These are phyloP conservation scores for Charaxes varanes DNA, from an alignment of 1,140 invertebrate species.

Conservation along the genomic window DNA sequence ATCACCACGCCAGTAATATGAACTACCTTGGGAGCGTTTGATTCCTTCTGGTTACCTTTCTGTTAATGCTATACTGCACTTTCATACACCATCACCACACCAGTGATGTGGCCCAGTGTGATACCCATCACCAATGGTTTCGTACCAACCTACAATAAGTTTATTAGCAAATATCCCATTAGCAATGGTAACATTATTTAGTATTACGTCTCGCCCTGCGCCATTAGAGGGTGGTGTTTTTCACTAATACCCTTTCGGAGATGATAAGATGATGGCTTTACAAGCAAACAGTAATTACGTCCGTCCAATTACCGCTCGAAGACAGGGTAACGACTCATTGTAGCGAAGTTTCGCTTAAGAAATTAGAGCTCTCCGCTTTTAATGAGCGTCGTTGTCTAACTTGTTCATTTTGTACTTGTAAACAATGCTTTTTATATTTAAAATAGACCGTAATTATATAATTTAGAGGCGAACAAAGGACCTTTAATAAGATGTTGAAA, in stretches of 20 bases:
- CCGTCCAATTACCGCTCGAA: conserved; percentile 58
- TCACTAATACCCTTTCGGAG: conserved; percentile 64
- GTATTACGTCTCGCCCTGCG: no score
- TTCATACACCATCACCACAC: no score
- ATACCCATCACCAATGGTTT: no score
- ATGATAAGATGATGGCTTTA: conserved; percentile 70
- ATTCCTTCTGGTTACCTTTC: no score
- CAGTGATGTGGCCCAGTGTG: no score
- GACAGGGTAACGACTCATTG: conserved; percentile 40
- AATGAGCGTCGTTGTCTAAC: conserved; percentile 19
- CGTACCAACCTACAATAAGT: no score
- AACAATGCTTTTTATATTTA: conserved; percentile 10
- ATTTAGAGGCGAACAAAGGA: not conserved
- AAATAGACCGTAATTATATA: not conserved
- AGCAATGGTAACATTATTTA: no score
- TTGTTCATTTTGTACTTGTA: conserved; percentile 17
- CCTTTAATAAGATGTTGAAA: no score
- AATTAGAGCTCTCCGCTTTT: conserved; percentile 29
- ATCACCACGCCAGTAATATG: no score
- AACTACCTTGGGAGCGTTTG: no score
- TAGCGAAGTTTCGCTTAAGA: conserved; percentile 32
- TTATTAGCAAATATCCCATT: no score
- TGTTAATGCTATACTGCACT: no score
- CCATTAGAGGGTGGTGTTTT: conserved; percentile 58
- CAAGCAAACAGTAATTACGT: conserved; percentile 66